Base-by-base conservation (phyloP, 1,140 invertebrate genomes). In the Drosophila yakuba region DNA sequence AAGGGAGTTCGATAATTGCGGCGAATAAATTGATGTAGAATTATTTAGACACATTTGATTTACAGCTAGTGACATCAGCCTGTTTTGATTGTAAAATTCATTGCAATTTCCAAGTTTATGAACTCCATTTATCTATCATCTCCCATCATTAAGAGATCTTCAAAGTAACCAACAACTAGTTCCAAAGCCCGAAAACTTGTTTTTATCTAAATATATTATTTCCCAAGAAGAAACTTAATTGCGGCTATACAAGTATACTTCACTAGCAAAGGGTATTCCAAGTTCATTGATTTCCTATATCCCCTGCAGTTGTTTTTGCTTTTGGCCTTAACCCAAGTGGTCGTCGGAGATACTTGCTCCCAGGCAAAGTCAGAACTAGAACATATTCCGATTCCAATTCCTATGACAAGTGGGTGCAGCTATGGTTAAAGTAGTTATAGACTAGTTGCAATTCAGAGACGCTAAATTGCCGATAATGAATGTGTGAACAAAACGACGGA, bases 271-370 rank as follows among this genome's bases (percentile, higher is more conserved):
- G 73, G 57, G 73, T 75, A 75, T 75, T 69, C 10, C n/a, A 12
- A 4, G 10, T 10, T 14, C 23, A 15, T 15, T 12, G 47, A 32
- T 28, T 45, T 48, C 60, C 56, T 3, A 28, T 3, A 14, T 12
- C 2, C 14, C 14, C 5, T 23, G 14, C n/a, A 15, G 52, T 48
- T 54, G 35, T 50, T 59, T 74, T 48, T 54, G 35, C 45, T 56
- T 78, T 83, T 67, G 80, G 80, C 80, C 80, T 83, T 78, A 83
- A 83, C 61, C 63, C 66, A 58, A 66, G 71, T 71, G n/a, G 10
- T 64, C 44, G 78, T 62, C 48, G 50, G 48, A 57, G 69, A 66
- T 68, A 44, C 60, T 25, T 50, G 60, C 28, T 60, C 32, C 44
- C 45, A 75, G 43, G 17, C 39, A 39, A 23, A 47, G 41, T 43